phyloP scores from a whole-genome alignment of 2,888 invertebrate species.

The Coenonympha arcania region DNA sequence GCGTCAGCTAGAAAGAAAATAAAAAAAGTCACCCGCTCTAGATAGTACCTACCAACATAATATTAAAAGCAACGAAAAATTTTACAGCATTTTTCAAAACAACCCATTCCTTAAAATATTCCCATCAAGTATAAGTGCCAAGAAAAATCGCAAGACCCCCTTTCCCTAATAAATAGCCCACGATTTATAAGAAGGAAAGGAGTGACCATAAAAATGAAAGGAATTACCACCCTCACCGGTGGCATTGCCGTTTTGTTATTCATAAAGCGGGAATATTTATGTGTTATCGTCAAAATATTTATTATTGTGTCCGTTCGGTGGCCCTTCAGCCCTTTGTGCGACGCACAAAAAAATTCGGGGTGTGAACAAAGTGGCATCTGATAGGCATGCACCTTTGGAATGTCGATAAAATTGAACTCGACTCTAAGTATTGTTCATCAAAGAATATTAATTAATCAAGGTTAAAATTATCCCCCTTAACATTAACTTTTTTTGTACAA shows the following conservation, averaged over 20 bases:
- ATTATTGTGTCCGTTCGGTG: conserved; percentile 68
- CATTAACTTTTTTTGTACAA: too few species aligned
- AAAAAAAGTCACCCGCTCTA: too few species aligned
- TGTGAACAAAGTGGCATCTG: conserved; percentile 50
- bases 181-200: conserved; percentile 62
- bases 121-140: conserved; percentile 14
- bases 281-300: conserved; percentile 74
- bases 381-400: conserved; percentile 37
- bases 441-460: too few species aligned
- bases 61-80: not conserved
- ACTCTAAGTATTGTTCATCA: too few species aligned
- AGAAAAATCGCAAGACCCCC: conserved; percentile 43
- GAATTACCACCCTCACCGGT: conserved; percentile 59
- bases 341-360: conserved; percentile 62
- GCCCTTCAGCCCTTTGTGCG: conserved; percentile 68
- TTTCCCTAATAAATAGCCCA: conserved; percentile 56
- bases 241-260: conserved; percentile 66
- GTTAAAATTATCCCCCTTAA: too few species aligned
- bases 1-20: too few species aligned
- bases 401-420: conserved; percentile 26
- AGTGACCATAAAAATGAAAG: conserved; percentile 63
- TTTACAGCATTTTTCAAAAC: not conserved
- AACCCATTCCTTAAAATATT: conserved; percentile 10
- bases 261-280: conserved; percentile 72
- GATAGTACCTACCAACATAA: not conserved